Evolutionary conservation across 1,140 invertebrate genomes (phyloP).

Genomic region (Brachionus paranguensis): DNA sequence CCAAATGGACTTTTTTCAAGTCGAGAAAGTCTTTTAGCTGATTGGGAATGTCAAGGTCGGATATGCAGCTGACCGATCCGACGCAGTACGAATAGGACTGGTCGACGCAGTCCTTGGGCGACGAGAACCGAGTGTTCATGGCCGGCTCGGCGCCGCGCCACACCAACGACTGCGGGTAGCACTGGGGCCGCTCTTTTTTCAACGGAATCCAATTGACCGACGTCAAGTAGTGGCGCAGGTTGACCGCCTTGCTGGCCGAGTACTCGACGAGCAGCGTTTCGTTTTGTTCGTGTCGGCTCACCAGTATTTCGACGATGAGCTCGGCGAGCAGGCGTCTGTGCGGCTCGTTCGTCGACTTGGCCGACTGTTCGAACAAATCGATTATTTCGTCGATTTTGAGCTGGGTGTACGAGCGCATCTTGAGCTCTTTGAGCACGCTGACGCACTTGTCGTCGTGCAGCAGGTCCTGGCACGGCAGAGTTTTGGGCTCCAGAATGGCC

Average conservation of each 20-base stretch:
- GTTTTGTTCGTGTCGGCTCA: not conserved
- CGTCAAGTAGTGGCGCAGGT: constrained; percentile 1
- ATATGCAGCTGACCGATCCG: constrained; percentile 11
- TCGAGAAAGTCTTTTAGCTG: not conserved
- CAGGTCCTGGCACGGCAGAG: constrained; percentile 8
- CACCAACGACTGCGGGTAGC: constrained; percentile 9
- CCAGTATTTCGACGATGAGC: not conserved
- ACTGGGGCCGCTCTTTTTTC: not conserved
- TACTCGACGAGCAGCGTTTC: not conserved
- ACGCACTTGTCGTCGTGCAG: not conserved
- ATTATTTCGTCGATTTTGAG: constrained; percentile 39
- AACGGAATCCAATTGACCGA: constrained; percentile 25
- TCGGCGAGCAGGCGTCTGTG: not conserved
- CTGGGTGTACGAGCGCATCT: not conserved
- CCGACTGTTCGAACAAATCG: constrained; percentile 13
- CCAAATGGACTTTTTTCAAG: constrained; percentile 10
- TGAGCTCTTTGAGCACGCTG: constrained; percentile 21
- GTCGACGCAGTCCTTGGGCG: constrained; percentile 25
- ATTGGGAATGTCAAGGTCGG: constrained; percentile 24
- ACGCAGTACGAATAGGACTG: not conserved
- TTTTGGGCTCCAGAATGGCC: not conserved
- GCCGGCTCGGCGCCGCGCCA: constrained; percentile 5
- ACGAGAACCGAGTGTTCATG: not conserved
- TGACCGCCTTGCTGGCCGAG: constrained; percentile 25
- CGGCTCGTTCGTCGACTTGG: not conserved